Evolutionary conservation across 2,888 invertebrate genomes (phyloP).

Genomic region (Acanthopleura granulata): DNA sequence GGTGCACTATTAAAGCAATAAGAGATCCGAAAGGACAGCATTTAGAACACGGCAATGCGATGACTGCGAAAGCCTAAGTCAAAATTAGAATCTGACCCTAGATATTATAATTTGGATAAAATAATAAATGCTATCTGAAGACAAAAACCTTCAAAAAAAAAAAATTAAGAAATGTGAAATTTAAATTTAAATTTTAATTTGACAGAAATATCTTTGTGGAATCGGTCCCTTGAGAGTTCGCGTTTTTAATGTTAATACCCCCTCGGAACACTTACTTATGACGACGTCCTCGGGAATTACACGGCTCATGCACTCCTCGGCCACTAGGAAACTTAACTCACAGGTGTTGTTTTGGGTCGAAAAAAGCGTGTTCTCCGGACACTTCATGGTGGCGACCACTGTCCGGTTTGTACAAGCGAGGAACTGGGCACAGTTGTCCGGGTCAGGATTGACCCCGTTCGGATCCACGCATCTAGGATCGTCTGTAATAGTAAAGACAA

Average conservation of each 20-base stretch:
- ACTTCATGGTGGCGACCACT: slow-evolving; percentile 45
- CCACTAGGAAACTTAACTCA: slow-evolving; percentile 42
- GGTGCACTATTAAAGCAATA: no score
- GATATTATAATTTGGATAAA: no score
- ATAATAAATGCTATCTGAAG: no score
- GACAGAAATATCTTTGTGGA: no score
- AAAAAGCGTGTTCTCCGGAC: slow-evolving; percentile 46
- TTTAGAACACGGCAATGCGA: no score
- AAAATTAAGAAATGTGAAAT: no score
- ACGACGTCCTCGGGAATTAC: slow-evolving; percentile 39
- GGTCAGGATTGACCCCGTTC: slow-evolving; percentile 43
- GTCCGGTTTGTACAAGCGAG: slow-evolving; percentile 44
- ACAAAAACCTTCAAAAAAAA: no score
- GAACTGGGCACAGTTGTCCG: slow-evolving; percentile 47
- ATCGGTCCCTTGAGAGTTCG: no score
- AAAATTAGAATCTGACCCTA: no score
- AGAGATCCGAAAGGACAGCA: no score
- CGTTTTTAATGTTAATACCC: no score
- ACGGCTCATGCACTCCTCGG: slow-evolving; percentile 37
- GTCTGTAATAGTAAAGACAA: slow-evolving; percentile 29
- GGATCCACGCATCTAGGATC: slow-evolving; percentile 39
- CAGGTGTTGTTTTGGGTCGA: slow-evolving; percentile 42
- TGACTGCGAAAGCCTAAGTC: not conserved
- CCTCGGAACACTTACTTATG: slow-evolving; percentile 36
- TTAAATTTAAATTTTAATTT: no score